phyloP scores from a whole-genome alignment of 2,888 invertebrate species.

The Eupithecia subumbrata region DNA sequence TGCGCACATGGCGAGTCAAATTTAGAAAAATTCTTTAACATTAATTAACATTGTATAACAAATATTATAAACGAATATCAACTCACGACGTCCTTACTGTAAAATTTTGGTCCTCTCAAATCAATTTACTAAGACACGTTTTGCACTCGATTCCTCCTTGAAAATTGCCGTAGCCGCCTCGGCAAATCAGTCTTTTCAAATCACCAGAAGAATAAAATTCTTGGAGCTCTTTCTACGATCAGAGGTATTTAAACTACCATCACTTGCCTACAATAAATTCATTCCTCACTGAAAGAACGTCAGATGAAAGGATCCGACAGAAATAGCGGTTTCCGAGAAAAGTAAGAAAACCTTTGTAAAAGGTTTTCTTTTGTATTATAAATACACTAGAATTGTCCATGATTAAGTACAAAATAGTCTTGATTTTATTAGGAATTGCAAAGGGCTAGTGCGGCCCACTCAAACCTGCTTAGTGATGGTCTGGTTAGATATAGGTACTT shows the following conservation, averaged over 20 bases:
- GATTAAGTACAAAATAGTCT: background rate
- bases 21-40: too few relatives aligned
- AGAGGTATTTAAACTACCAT: background rate
- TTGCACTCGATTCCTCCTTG: background rate
- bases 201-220: background rate
- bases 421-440: background rate
- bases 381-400: background rate
- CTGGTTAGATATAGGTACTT: too few relatives aligned
- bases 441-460: background rate
- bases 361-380: background rate
- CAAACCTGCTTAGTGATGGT: background rate
- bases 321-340: constrained; percentile 3
- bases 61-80: background rate
- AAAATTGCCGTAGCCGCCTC: background rate
- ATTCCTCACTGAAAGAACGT: constrained; percentile 11
- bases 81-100: background rate
- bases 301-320: constrained; percentile 2
- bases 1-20: too few relatives aligned
- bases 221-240: background rate
- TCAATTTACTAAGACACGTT: background rate
- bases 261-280: background rate
- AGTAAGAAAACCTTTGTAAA: background rate
- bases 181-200: background rate
- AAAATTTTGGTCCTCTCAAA: background rate
- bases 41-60: too few relatives aligned